Conservation (phyloP, 1,140 invertebrate species). For the Choristoneura fumiferana region DNA sequence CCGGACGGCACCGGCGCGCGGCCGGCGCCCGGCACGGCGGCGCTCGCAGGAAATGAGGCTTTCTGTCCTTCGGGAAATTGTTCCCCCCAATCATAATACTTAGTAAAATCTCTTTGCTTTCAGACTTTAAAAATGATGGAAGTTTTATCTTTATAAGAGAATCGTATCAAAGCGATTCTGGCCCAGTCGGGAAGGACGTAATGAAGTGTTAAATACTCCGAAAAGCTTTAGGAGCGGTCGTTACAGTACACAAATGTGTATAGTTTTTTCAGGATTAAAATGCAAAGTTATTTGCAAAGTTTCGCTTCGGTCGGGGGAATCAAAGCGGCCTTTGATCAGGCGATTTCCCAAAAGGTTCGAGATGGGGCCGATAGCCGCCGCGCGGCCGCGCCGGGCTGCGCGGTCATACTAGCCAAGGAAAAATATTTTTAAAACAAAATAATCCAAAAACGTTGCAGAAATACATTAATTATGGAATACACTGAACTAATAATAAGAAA, state of each 20-base stretch:
- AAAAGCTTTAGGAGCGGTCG: too few species aligned
- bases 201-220: background rate
- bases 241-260: background rate
- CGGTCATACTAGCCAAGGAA: conserved; percentile 6
- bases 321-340: conserved; percentile 46
- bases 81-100: conserved; percentile 67
- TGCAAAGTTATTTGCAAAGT: conserved; percentile 20
- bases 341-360: conserved; percentile 62
- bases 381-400: conserved; percentile 43
- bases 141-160: conserved; percentile 60
- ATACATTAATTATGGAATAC: too few species aligned
- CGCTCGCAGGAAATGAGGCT: conserved; percentile 68
- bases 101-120: conserved; percentile 59
- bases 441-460: too few species aligned
- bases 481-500: too few species aligned
- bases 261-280: background rate
- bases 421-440: background rate
- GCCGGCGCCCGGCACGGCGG: too few species aligned
- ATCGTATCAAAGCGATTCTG: conserved; percentile 43
- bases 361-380: conserved; percentile 51
- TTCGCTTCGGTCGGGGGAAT: conserved; percentile 24
- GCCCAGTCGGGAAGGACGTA: conserved; percentile 16
- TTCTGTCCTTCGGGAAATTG: conserved; percentile 70
- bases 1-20: conserved; percentile 37
- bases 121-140: conserved; percentile 65